phyloP scores from a whole-genome alignment of 2,113 vertebrate genomes.

The Phylloscopus trochiloides region DNA sequence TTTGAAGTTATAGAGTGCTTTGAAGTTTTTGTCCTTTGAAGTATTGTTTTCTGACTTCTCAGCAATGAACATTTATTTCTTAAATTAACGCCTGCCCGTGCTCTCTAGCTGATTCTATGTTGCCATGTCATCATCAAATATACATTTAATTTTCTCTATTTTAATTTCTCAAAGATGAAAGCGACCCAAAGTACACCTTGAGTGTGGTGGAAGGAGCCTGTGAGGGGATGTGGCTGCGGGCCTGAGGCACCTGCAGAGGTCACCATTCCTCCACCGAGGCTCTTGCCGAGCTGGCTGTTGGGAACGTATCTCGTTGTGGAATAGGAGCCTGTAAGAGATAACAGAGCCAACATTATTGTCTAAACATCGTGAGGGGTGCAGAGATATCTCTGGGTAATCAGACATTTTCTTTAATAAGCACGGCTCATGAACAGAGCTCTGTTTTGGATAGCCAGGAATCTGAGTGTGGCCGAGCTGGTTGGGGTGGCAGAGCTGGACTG shows the following conservation, averaged over 20 bases:
- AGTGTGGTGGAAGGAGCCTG: background rate
- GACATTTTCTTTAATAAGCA: background rate
- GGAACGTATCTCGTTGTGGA: background rate
- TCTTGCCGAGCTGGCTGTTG: background rate
- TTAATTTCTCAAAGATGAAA: slow-evolving; percentile 61
- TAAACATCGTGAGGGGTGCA: background rate
- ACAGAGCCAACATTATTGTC: background rate
- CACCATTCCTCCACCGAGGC: slow-evolving; percentile 69
- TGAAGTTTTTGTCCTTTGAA: slow-evolving; percentile 67
- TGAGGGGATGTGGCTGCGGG: background rate
- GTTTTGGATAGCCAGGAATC: background rate
- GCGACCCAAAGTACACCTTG: background rate
- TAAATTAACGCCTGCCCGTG: slow-evolving; percentile 24
- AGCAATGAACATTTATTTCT: slow-evolving; percentile 43
- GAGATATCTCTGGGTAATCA: background rate
- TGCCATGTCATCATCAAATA: slow-evolving; percentile 47
- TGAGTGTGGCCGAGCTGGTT: background rate
- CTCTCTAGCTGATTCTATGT: slow-evolving; percentile 13
- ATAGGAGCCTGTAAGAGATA: background rate
- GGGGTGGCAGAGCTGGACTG: background rate
- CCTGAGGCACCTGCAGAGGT: slow-evolving; percentile 69
- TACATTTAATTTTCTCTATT: slow-evolving; percentile 63
- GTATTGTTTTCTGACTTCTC: slow-evolving; percentile 59
- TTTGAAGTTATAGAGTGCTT: slow-evolving; percentile 57
- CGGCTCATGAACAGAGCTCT: background rate